Conservation (phyloP, 2,113 vertebrate species). For the Indri indri region DNA sequence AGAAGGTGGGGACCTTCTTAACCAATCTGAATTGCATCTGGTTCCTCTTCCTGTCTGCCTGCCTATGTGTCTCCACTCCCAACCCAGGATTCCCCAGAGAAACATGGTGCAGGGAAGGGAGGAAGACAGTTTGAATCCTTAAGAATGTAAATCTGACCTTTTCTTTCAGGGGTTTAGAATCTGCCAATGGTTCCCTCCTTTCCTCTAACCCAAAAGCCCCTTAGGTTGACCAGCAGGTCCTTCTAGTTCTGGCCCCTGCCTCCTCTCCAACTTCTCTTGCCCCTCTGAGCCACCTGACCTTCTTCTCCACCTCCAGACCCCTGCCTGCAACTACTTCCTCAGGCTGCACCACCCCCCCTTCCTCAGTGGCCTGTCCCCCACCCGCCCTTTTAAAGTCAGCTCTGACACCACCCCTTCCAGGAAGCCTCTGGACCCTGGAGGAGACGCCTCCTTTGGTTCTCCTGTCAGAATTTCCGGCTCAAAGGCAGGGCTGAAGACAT, state of each 20-base stretch:
- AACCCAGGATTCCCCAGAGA: slow-evolving; percentile 21
- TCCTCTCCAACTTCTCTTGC: neutral
- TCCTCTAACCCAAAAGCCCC: neutral
- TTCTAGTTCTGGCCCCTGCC: neutral
- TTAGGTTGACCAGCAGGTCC: neutral
- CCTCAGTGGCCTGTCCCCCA: neutral
- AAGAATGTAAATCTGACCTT: slow-evolving; percentile 31
- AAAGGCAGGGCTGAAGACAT: slow-evolving; percentile 10
- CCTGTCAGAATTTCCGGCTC: slow-evolving; percentile 24
- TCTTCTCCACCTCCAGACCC: neutral
- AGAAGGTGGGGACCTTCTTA: neutral
- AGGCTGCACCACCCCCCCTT: neutral
- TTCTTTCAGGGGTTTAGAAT: neutral
- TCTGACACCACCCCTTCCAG: neutral
- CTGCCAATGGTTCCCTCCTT: neutral
- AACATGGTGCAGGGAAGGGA: neutral
- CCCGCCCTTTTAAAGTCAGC: neutral
- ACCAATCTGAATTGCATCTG: neutral
- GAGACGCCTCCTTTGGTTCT: neutral
- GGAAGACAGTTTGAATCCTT: neutral
- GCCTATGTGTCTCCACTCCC: neutral
- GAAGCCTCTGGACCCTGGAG: slow-evolving; percentile 20
- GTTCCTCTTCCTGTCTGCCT: neutral
- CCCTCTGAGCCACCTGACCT: neutral
- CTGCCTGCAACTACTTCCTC: neutral